Evolutionary conservation across 35 echinoderm and acorn worm genomes (phyloP).

Genomic region (Lytechinus pictus): DNA sequence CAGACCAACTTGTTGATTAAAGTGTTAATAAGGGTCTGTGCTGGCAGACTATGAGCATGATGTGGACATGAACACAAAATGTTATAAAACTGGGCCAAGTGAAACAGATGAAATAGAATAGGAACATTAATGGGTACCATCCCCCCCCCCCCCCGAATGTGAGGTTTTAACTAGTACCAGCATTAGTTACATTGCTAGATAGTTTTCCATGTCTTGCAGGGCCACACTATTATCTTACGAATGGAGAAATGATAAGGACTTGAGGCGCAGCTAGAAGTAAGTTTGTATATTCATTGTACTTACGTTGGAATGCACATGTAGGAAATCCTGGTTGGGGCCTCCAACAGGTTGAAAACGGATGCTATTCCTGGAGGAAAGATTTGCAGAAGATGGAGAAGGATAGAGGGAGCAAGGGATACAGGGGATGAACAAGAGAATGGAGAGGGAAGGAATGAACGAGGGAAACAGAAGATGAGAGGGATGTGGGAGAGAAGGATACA

Average conservation of each 20-base stretch:
- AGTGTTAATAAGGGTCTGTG: too few relatives aligned
- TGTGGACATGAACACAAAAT: too few relatives aligned
- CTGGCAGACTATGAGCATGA: too few relatives aligned
- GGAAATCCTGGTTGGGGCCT: background rate
- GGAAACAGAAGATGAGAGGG: background rate
- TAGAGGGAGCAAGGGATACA: background rate
- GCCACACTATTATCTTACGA: too few relatives aligned
- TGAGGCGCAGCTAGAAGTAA: background rate
- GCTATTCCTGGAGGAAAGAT: background rate
- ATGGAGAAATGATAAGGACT: background rate
- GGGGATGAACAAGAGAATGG: background rate
- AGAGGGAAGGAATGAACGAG: background rate
- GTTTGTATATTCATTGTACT: background rate
- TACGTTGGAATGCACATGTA: background rate
- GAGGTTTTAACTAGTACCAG: too few relatives aligned
- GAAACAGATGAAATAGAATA: too few relatives aligned
- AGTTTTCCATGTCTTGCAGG: too few relatives aligned
- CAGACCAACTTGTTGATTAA: too few relatives aligned
- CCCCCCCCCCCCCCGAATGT: too few relatives aligned
- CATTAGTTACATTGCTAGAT: too few relatives aligned
- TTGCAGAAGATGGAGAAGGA: background rate
- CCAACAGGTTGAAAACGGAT: constrained; percentile 25
- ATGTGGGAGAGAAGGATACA: background rate
- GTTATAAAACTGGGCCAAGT: too few relatives aligned
- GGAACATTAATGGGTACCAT: too few relatives aligned